A percentile compares a stretch with the other conserved stretches of the same genome.
Conservation (phyloP, 1,140 invertebrate genomes). For the Diachasmimorpha longicaudata region DNA sequence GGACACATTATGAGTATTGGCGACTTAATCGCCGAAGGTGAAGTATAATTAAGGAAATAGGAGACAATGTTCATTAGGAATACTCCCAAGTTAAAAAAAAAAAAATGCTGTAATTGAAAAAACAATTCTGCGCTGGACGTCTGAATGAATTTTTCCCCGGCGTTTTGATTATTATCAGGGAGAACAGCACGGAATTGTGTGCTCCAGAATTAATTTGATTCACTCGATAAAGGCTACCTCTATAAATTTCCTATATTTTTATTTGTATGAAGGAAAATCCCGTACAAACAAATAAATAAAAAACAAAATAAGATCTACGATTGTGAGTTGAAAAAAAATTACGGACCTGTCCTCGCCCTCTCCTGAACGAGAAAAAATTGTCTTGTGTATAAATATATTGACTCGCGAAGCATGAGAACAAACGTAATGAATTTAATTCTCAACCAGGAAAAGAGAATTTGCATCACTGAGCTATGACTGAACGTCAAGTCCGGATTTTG, state of each 20-base stretch:
- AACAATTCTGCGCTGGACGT: background rate
- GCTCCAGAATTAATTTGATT: background rate
- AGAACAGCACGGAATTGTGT: background rate
- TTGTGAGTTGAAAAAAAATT: background rate
- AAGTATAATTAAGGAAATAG: background rate
- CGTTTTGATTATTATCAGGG: background rate
- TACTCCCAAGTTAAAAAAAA: too few relatives aligned
- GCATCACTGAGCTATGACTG: slow-evolving; percentile 36
- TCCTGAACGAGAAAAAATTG: background rate
- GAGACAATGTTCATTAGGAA: background rate
- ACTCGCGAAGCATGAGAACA: background rate
- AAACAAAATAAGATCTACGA: background rate
- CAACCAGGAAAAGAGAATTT: background rate
- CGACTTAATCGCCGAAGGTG: too few relatives aligned
- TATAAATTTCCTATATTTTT: background rate
- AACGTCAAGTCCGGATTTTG: slow-evolving; percentile 42
- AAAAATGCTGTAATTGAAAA: background rate
- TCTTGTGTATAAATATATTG: background rate
- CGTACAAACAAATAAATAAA: background rate
- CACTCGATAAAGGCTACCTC: background rate
- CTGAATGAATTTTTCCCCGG: background rate
- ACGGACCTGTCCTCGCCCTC: background rate
- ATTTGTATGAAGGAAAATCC: background rate
- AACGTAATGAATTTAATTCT: background rate
- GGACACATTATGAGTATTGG: too few relatives aligned